phyloP scores from a whole-genome alignment of 2,797 vertebrate species.

The Ateles fusciceps region DNA sequence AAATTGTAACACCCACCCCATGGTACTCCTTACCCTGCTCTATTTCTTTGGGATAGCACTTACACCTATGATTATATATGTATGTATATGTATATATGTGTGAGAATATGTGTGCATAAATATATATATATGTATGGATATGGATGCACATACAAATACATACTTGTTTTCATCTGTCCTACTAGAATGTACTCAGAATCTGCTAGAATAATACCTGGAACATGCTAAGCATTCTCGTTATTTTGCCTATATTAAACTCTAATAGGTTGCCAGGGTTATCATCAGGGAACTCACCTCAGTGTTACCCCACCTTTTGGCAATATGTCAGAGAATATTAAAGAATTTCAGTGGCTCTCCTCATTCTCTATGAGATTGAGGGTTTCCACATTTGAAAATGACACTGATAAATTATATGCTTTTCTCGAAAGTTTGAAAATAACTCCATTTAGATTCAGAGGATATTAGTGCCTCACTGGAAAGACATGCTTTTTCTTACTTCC shows the following conservation, averaged over 20 bases:
- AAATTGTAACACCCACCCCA: not conserved
- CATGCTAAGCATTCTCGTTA: not conserved
- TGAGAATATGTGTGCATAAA: not conserved
- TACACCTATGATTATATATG: not conserved
- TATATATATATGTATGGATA: not conserved
- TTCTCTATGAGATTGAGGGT: constrained; percentile 21
- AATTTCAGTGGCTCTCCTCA: constrained; percentile 34
- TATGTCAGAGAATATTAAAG: constrained; percentile 1
- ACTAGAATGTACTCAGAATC: not conserved
- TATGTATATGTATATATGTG: not conserved
- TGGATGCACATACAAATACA: not conserved
- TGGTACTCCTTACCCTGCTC: not conserved
- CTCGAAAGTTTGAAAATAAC: constrained; percentile 57
- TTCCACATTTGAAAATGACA: constrained; percentile 54
- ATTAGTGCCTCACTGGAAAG: constrained; percentile 30
- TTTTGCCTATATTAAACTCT: not conserved
- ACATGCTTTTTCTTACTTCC: constrained; percentile 33
- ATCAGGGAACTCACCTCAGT: not conserved
- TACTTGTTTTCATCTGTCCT: not conserved
- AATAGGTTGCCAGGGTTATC: not conserved
- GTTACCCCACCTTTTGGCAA: not conserved
- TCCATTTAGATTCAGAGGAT: constrained; percentile 47
- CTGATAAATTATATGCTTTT: constrained; percentile 39
- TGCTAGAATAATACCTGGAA: not conserved
- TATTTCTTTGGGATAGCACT: not conserved